Conservation (phyloP, 2,113 vertebrate species). For the Seriola quinqueradiata region DNA sequence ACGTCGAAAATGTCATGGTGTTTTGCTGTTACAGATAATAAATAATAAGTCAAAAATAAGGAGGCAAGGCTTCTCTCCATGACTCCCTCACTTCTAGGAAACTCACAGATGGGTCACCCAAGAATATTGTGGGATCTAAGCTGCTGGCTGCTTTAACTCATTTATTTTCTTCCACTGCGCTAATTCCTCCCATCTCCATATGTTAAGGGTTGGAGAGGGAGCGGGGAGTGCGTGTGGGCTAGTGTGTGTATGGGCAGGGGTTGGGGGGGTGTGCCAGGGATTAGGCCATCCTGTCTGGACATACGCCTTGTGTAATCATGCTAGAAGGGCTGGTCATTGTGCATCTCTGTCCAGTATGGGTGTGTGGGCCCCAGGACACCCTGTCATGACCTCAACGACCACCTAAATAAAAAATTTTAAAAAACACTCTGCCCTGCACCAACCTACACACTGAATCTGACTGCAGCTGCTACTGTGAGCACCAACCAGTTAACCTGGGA, state of each 20-base stretch:
- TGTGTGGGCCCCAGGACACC: neutral
- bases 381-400: neutral
- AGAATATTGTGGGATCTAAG: conserved; percentile 63
- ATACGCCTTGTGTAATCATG: conserved; percentile 64
- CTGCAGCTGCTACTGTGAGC: neutral
- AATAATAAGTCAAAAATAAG: neutral
- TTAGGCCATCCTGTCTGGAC: conserved; percentile 79
- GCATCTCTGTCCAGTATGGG: conserved; percentile 35
- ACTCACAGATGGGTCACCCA: conserved; percentile 64
- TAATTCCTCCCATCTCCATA: conserved; percentile 87
- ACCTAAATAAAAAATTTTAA: neutral
- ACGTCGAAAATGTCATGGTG: neutral
- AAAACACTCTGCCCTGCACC: neutral
- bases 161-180: conserved; percentile 78
- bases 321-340: conserved; percentile 45
- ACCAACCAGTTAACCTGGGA: neutral
- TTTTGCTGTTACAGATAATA: neutral
- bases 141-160: conserved; percentile 75
- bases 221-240: conserved; percentile 29
- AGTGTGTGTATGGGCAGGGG: conserved; percentile 12
- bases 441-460: neutral
- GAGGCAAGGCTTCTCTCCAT: neutral
- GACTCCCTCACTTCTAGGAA: conserved; percentile 58
- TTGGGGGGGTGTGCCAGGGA: conserved; percentile 61
- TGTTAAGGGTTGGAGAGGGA: conserved; percentile 61